Conservation (phyloP, 2,888 invertebrate genomes). For the Anaspis maculata region DNA sequence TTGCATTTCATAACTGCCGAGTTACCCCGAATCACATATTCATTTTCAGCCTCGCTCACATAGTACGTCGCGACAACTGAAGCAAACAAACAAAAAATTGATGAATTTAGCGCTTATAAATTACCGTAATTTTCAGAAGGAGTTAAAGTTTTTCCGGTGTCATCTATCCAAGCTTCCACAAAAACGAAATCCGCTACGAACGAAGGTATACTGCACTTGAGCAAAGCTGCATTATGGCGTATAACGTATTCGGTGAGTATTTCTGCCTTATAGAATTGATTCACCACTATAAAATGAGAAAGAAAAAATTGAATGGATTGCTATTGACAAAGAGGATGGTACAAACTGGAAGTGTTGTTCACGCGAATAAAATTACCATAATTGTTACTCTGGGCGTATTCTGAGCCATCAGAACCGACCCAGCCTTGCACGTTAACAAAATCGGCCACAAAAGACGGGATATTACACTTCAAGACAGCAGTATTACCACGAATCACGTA, state of each 20-base stretch:
- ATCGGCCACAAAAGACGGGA: conserved; percentile 84
- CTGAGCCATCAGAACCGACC: conserved; percentile 57
- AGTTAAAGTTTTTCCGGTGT: conserved; percentile 48
- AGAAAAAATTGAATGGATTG: conserved; percentile 3
- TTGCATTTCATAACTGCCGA: conserved; percentile 88
- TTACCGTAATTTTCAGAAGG: conserved; percentile 48
- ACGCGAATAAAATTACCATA: conserved; percentile 54
- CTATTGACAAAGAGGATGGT: conserved; percentile 4
- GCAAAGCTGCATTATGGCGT: conserved; percentile 60
- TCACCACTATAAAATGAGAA: conserved; percentile 50
- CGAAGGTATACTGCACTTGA: conserved; percentile 67
- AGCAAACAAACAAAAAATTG: conserved; percentile 14
- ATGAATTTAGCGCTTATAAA: conserved; percentile 14
- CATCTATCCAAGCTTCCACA: conserved; percentile 63
- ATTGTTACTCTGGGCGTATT: conserved; percentile 60
- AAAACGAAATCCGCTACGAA: conserved; percentile 67
- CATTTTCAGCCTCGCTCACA: conserved; percentile 87
- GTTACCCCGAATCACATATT: conserved; percentile 88
- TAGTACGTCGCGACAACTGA: conserved; percentile 83
- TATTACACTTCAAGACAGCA: conserved; percentile 80
- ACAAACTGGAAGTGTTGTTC: background rate
- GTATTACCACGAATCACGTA: conserved; percentile 84
- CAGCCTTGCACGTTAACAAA: conserved; percentile 85
- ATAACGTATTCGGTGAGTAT: conserved; percentile 67
- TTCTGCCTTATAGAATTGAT: conserved; percentile 64